These are phyloP conservation scores for Morelia viridis DNA, from an alignment of 2,797 vertebrate species.

Conservation along the genomic window DNA sequence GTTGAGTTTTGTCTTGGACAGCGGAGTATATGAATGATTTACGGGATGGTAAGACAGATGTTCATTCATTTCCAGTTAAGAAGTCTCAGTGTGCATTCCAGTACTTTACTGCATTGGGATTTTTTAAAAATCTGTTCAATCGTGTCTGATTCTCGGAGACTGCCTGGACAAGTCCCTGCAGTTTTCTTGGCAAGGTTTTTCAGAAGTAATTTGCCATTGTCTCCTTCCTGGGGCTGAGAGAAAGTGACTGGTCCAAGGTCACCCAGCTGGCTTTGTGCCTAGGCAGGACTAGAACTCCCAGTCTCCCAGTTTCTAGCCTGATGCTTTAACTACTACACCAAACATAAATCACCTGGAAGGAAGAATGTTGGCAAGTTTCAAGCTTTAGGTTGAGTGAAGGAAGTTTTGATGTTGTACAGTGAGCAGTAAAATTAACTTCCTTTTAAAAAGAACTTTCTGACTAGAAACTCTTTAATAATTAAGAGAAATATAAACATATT, in stretches of 20 bases:
- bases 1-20: neutral
- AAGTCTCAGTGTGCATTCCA: neutral
- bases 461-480: neutral
- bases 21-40: neutral
- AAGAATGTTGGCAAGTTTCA: neutral
- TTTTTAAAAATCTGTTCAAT: too few relatives aligned
- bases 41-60: neutral
- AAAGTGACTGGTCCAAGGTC: too few relatives aligned
- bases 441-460: neutral
- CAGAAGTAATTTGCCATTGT: too few relatives aligned
- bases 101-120: rapidly evolving
- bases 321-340: too few relatives aligned
- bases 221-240: too few relatives aligned
- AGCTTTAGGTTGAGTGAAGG: neutral
- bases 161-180: too few relatives aligned
- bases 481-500: neutral
- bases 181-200: too few relatives aligned
- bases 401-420: neutral
- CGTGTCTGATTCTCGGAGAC: too few relatives aligned
- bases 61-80: neutral
- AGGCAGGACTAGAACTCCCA: too few relatives aligned
- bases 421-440: neutral
- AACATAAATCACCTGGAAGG: rapidly evolving
- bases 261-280: too few relatives aligned
- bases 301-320: too few relatives aligned